Evolutionary conservation across 1,140 invertebrate species (phyloP).

Genomic region (Lycorma delicatula): DNA sequence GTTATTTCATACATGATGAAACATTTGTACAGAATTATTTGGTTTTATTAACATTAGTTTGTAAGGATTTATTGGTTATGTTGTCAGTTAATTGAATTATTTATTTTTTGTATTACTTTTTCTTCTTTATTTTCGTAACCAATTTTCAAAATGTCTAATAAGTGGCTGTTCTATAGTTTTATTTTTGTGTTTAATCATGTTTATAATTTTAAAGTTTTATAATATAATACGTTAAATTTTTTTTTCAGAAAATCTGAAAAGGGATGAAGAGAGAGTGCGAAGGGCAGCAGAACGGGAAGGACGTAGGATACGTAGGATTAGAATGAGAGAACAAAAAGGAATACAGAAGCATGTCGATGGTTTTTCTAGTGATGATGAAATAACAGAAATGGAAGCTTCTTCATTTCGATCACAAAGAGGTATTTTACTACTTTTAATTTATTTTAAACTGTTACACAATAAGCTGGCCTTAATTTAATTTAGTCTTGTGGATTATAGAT

Average conservation of each 20-base stretch:
- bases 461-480: too few species aligned
- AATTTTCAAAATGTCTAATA: not conserved
- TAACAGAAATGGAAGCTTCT: conserved; percentile 70
- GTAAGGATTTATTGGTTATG: too few species aligned
- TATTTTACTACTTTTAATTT: conserved; percentile 16
- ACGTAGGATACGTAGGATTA: conserved; percentile 64
- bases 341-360: conserved; percentile 74
- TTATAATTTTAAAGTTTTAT: not conserved
- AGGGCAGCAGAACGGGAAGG: conserved; percentile 85
- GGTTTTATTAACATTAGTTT: too few species aligned
- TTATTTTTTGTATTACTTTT: not conserved
- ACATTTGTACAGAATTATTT: too few species aligned
- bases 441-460: too few species aligned
- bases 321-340: conserved; percentile 51
- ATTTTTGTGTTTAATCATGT: conserved; percentile 1
- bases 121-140: not conserved
- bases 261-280: conserved; percentile 61
- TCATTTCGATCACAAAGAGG: conserved; percentile 42
- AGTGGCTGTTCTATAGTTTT: too few species aligned
- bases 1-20: too few species aligned
- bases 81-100: too few species aligned
- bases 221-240: conserved; percentile 10
- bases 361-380: conserved; percentile 95
- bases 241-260: conserved; percentile 10
- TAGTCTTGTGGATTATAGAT: too few species aligned